phyloP scores from a whole-genome alignment of 2,113 vertebrate species.

The Sigmodon hispidus region DNA sequence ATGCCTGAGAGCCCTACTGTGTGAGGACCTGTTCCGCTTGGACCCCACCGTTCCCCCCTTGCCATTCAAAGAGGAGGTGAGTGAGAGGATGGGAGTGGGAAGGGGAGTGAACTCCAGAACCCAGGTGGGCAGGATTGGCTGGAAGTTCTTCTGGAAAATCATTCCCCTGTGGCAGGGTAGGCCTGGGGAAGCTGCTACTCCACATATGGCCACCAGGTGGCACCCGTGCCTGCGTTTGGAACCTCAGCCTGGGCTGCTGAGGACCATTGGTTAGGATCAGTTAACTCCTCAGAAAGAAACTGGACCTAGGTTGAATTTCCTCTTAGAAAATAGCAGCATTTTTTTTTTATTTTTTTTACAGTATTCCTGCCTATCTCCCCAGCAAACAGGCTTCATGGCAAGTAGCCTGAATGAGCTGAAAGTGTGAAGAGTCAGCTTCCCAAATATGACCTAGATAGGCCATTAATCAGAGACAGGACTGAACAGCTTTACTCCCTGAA shows the following conservation, averaged over 20 bases:
- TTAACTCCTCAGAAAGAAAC: not conserved
- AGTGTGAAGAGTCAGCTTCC: not conserved
- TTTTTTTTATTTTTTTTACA: no score
- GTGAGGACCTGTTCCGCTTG: conserved; percentile 92
- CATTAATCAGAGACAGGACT: not conserved
- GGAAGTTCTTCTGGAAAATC: not conserved
- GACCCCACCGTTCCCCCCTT: conserved; percentile 93
- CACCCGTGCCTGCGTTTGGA: not conserved
- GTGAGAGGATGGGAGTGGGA: not conserved
- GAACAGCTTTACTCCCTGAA: not conserved
- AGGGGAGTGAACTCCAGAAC: not conserved
- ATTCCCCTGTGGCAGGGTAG: not conserved
- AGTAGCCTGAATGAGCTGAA: not conserved
- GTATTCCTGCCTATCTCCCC: not conserved
- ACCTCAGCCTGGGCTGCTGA: not conserved
- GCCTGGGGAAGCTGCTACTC: not conserved
- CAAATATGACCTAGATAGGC: not conserved
- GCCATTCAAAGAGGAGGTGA: conserved; percentile 90
- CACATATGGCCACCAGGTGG: conserved; percentile 45
- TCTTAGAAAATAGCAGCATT: not conserved
- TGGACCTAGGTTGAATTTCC: not conserved
- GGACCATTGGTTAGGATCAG: not conserved
- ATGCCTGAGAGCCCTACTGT: conserved; percentile 92
- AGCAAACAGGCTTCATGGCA: not conserved
- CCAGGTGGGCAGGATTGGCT: not conserved